Percentiles rank a stretch among this genome's conserved stretches.
These are phyloP conservation scores for Slavum lentiscoides DNA, from an alignment of 2,888 invertebrate genomes.

Conservation along the genomic window DNA sequence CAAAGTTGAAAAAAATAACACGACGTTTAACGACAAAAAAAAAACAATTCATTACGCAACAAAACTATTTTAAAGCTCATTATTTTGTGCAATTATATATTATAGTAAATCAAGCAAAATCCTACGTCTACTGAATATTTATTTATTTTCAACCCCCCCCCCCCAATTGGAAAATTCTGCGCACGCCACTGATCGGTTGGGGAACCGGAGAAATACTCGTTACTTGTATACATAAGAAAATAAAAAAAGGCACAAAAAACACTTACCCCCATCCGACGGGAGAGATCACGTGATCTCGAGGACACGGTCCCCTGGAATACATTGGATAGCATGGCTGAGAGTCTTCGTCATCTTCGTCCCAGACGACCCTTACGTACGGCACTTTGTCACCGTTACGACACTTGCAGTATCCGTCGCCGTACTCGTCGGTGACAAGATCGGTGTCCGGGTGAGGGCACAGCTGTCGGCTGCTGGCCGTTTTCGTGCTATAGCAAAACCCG, in stretches of 20 bases:
- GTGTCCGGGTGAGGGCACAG: slow-evolving; percentile 18
- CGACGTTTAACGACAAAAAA: too few species aligned
- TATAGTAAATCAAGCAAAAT: too few species aligned
- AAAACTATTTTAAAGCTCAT: too few species aligned
- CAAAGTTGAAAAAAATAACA: too few species aligned
- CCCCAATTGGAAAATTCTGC: too few species aligned
- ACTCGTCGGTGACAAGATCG: slow-evolving; percentile 25
- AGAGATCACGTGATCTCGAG: background rate
- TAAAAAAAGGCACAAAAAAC: background rate
- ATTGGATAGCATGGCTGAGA: slow-evolving; percentile 38
- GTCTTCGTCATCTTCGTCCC: slow-evolving; percentile 10
- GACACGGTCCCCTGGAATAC: slow-evolving; percentile 50
- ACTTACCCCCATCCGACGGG: slow-evolving; percentile 13
- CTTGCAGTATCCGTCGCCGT: slow-evolving; percentile 46
- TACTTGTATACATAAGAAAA: too few species aligned
- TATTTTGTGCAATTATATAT: too few species aligned
- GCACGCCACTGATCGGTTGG: too few species aligned
- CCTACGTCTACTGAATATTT: too few species aligned
- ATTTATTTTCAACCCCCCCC: too few species aligned
- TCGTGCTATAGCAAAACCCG: slow-evolving; percentile 40
- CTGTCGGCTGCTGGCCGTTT: background rate
- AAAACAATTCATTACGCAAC: too few species aligned
- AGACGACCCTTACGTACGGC: slow-evolving; percentile 30
- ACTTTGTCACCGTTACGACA: slow-evolving; percentile 8
- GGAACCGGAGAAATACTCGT: too few species aligned